phyloP scores from a whole-genome alignment of 2,113 vertebrate species.

The Ancistrus triradiatus region DNA sequence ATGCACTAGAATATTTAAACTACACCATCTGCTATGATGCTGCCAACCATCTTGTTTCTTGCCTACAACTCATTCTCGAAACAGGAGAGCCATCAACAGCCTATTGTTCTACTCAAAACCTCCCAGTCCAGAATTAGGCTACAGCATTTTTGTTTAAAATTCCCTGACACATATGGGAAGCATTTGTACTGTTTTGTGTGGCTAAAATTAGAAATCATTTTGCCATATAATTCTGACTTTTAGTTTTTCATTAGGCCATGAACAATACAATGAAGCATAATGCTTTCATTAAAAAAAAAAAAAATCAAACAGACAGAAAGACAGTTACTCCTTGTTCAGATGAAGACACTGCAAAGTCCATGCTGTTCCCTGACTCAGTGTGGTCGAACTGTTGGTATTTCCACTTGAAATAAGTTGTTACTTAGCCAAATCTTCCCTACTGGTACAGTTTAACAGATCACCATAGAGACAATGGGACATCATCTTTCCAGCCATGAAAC shows the following conservation, averaged over 20 bases:
- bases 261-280: constrained; percentile 22
- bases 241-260: background rate
- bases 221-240: background rate
- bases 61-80: background rate
- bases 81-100: constrained; percentile 5
- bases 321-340: too few species aligned
- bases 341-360: too few species aligned
- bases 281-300: background rate
- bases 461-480: background rate
- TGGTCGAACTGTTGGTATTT: too few species aligned
- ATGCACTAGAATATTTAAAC: too few species aligned
- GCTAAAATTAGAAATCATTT: constrained; percentile 15
- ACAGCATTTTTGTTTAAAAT: background rate
- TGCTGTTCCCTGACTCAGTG: too few species aligned
- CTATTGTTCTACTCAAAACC: constrained; percentile 18
- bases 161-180: constrained; percentile 20
- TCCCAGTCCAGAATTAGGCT: background rate
- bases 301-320: background rate
- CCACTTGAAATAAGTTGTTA: background rate
- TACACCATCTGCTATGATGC: too few species aligned
- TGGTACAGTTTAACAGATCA: background rate
- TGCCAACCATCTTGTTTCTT: background rate
- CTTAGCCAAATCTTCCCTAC: background rate
- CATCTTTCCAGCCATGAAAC: background rate
- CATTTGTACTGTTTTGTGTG: constrained; percentile 8